These are phyloP conservation scores for Nasonia longicornis DNA, from an alignment of 1,140 invertebrate genomes.

Conservation along the genomic window DNA sequence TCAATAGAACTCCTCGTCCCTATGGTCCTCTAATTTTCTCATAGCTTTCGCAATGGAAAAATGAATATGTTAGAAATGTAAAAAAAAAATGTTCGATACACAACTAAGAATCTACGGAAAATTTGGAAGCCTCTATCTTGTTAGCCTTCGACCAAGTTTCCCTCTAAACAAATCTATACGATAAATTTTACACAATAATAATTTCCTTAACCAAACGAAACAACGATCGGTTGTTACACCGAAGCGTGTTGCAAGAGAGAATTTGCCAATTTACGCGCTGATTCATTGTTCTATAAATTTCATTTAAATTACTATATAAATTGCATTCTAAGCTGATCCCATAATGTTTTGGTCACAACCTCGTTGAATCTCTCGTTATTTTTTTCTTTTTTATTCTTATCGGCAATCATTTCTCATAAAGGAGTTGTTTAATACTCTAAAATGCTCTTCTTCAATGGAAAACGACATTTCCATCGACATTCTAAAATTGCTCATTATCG, in stretches of 20 bases:
- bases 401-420: slow-evolving; percentile 10
- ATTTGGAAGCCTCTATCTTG: slow-evolving; percentile 2
- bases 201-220: background rate
- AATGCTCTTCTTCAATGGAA: slow-evolving; percentile 24
- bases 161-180: background rate
- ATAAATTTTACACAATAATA: background rate
- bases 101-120: background rate
- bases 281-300: slow-evolving; percentile 4
- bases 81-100: slow-evolving; percentile 1
- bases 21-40: slow-evolving; percentile 47
- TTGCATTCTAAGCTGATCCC: slow-evolving; percentile 65
- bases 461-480: slow-evolving; percentile 27
- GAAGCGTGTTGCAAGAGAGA: background rate
- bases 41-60: slow-evolving; percentile 3
- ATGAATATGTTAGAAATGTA: slow-evolving; percentile 7
- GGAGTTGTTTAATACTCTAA: slow-evolving; percentile 28
- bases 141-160: background rate
- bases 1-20: slow-evolving; percentile 43
- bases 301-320: slow-evolving; percentile 54
- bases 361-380: slow-evolving; percentile 53
- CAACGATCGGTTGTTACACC: too few relatives aligned
- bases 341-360: slow-evolving; percentile 66
- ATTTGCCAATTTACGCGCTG: slow-evolving; percentile 5
- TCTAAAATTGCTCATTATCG: slow-evolving; percentile 34
- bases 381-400: slow-evolving; percentile 26